Evolutionary conservation across 2,888 invertebrate genomes (phyloP).

Genomic region (Trachelus troglodyta): DNA sequence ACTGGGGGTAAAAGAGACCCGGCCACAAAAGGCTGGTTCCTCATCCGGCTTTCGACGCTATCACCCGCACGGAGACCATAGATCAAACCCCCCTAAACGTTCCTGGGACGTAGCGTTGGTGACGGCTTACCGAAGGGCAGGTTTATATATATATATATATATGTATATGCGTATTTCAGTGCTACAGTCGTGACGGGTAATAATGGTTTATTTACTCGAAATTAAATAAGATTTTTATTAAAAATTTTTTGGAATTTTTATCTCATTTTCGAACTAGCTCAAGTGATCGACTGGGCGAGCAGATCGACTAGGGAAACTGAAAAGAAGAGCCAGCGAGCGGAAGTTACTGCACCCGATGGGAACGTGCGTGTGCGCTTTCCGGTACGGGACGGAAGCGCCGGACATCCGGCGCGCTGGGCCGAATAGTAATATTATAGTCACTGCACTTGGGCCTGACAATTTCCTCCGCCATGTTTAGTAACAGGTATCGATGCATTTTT

Average conservation of each 20-base stretch:
- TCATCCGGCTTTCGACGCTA: constrained; percentile 14
- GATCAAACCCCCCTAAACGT: constrained; percentile 36
- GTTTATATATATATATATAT: neutral
- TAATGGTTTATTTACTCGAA: neutral
- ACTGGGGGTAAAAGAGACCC: neutral
- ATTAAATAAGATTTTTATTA: neutral
- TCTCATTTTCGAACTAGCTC: neutral
- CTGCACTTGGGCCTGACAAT: neutral
- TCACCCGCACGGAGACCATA: constrained; percentile 12
- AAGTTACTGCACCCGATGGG: neutral
- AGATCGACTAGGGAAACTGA: neutral
- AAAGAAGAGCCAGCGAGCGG: neutral
- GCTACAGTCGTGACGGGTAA: neutral
- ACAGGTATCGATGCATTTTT: neutral
- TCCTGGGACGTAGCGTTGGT: constrained; percentile 26
- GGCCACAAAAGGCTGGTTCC: constrained; percentile 11
- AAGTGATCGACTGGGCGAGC: neutral
- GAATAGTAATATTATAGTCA: constrained; percentile 48
- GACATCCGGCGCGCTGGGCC: constrained; percentile 54
- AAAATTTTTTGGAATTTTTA: neutral
- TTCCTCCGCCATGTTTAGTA: neutral
- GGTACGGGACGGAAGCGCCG: constrained; percentile 37
- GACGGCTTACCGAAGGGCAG: neutral
- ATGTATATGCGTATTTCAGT: neutral
- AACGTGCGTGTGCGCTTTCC: neutral